Evolutionary conservation across 2,888 invertebrate genomes (phyloP), one percentile per base, ranked within the genome.

Genomic region (Cephus pygmeus): DNA sequence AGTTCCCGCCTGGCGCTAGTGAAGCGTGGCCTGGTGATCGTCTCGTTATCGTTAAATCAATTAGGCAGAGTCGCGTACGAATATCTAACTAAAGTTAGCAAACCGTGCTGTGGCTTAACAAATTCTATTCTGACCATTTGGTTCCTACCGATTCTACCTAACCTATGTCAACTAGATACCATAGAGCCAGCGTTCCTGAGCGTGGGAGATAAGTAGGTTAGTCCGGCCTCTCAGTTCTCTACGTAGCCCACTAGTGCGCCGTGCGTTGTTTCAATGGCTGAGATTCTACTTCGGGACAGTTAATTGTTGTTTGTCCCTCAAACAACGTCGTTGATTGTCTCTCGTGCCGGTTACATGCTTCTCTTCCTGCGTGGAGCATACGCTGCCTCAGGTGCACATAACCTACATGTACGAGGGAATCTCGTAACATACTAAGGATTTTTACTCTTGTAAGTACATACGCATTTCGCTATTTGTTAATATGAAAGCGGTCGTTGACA

Each of bases 261-360:
- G 40, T 56, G 40, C 9, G 40, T 56, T 56, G 40, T 56, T 56
- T 56, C 40, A 23, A 23, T 6, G 40, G 2, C 40, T 9, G 40
- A 56, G 15, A 56, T 56, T 56, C 40, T 56, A 68, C 35, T 77
- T 81, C 76, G 79, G 79, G 75, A 79, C 79, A 69, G 80, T 81
- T 79, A 79, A 80, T 81, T 79, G 79, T 76, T 83, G 81, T 81
- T 83, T 83, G 83, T 80, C 75, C 78, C 77, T 80, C 81, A 83
- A 83, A 83, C 82, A 83, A 83, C 81, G 76, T 73, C 73, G 74
- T 80, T 83, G 83, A 83, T 83, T 83, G 81, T 79, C 80, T 76
- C 77, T 75, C 77, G 76, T 80, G 76, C 78, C 69, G 73, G 77
- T 76, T 75, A 77, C 75, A 76, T 76, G 73, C 36, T 81, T 73